Evolutionary conservation across 1,140 invertebrate species (phyloP), one percentile per base, ranked within the genome.

Genomic region (Pachyrhynchus sulphureomaculatus): DNA sequence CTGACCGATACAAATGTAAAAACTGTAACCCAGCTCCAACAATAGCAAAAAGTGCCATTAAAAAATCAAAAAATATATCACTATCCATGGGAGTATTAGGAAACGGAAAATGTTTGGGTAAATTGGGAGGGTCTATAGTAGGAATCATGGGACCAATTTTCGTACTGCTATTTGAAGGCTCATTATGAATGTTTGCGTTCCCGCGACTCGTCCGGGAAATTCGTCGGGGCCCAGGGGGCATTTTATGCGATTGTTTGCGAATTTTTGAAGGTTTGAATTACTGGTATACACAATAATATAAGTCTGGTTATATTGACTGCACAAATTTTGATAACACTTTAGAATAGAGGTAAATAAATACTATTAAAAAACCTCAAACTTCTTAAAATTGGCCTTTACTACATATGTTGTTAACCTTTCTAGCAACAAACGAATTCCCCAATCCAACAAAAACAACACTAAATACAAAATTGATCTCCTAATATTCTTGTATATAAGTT

Each of bases 1-100:
- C 89, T 26, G 93, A 96, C 61, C 91, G 86, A 74, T 98, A 99
- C 8, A 98, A 80, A 80, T 98, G 95, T 12, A 98, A 82, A 75
- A 97, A 92, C 79, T 99, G 96, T 15, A 95, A 79, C 42, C 82
- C 85, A 12, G 84, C 82, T 23, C 86, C 86, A 24, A 90, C 82
- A 32, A 88, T 77, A 10, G 90, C 87, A 69, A 92, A 94, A 9
- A 90, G 77, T 74, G 90, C 89, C 74, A 93, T 86, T 68, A 95
- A 87, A 8, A 90, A 78, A 78, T 98, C 95, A 80, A 95, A 97
- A 33, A 88, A 79, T 18, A 96, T 72, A 68, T 92, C 89, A 37
- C 86, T 86, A 66, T 94, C 89, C n/a, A 85, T 80, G 2, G 91
- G 88, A 37, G 95, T 88, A 36, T 88, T 85, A 12, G 94, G 94